Conservation (phyloP, 2,888 invertebrate genomes). For the Cheilosia vernalis region DNA sequence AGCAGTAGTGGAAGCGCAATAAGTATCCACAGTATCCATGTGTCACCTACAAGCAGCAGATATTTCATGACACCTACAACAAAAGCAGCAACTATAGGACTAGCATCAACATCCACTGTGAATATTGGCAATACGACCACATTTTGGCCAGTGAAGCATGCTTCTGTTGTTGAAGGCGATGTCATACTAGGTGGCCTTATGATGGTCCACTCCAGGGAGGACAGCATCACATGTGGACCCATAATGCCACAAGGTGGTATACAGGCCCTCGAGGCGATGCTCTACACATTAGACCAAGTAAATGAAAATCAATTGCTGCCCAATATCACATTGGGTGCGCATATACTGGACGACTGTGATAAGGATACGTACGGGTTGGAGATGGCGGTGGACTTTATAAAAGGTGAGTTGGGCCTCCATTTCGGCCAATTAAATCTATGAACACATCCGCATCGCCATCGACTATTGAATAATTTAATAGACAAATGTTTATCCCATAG, state of each 20-base stretch:
- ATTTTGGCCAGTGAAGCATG: slow-evolving; percentile 92
- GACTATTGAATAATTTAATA: too few relatives aligned
- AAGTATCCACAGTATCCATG: slow-evolving; percentile 16
- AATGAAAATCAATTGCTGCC: slow-evolving; percentile 89
- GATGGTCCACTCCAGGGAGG: slow-evolving; percentile 97
- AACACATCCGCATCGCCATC: too few relatives aligned
- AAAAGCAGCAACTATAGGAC: slow-evolving; percentile 31
- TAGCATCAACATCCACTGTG: slow-evolving; percentile 64
- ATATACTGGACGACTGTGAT: slow-evolving; percentile 97
- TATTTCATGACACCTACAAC: slow-evolving; percentile 27
- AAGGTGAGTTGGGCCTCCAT: slow-evolving; percentile 87
- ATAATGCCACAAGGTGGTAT: slow-evolving; percentile 97
- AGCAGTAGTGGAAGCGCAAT: slow-evolving; percentile 7
- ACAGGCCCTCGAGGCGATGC: slow-evolving; percentile 95
- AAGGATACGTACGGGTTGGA: slow-evolving; percentile 97
- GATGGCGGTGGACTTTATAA: slow-evolving; percentile 98
- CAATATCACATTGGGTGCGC: slow-evolving; percentile 92
- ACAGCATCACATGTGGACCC: slow-evolving; percentile 93
- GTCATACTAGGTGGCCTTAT: slow-evolving; percentile 95
- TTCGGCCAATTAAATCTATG: not conserved
- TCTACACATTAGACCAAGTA: slow-evolving; percentile 93
- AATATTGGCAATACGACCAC: slow-evolving; percentile 61
- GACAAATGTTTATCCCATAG: too few relatives aligned
- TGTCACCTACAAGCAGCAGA: slow-evolving; percentile 21
- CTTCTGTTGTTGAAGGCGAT: slow-evolving; percentile 94